Base-by-base conservation (phyloP, 2,888 invertebrate genomes). In the Sepiola atlantica region DNA sequence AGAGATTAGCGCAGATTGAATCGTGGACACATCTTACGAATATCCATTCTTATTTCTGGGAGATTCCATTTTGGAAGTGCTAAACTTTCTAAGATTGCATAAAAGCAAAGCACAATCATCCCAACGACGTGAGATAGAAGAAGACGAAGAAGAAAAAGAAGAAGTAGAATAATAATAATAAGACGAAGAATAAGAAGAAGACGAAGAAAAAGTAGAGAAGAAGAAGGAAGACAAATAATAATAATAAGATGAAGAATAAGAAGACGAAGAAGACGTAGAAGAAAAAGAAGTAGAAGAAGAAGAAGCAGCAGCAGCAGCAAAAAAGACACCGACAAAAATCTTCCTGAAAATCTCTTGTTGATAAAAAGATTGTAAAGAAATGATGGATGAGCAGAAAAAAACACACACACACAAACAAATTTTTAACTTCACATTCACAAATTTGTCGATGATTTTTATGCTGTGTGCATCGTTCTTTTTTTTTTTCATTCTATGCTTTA, bases 401-500 rank as follows among this genome's bases (percentile, higher is more conserved):
- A 28, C 92, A 28, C n/a, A n/a, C n/a, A n/a, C n/a, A n/a, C n/a
- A n/a, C n/a, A 28, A 92, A 92, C 92, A 92, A 92, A 20, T 55
- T 92, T 92, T 92, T 55, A 35, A 54, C 28, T 92, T 55, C 45
- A 92, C 92, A 35, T 92, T 92, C n/a, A 92, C 4, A 35, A 54
- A 28, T 45, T 92, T 92, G 45, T 92, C 92, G 28, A 35, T 92
- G 24, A 14, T 92, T 92, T 35, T 92, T 55, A 45, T 92, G 55
- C 45, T 2, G 45, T 91, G 28, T 35, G 45, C 6, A 18, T 57
- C 24, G 8, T 45, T 45, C 4, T 45, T 45, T 45, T 45, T 45
- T 45, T 45, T n/a, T n/a, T 45, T 45, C 8, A 8, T 57, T 57
- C 21, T 21, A 6, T 57, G 57, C 57, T 57, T 77, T 77, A 32